A percentile compares a stretch with the other conserved stretches of the same genome.
These are phyloP conservation scores for Tragulus kanchil DNA, from an alignment of 2,113 vertebrate genomes.

Conservation along the genomic window DNA sequence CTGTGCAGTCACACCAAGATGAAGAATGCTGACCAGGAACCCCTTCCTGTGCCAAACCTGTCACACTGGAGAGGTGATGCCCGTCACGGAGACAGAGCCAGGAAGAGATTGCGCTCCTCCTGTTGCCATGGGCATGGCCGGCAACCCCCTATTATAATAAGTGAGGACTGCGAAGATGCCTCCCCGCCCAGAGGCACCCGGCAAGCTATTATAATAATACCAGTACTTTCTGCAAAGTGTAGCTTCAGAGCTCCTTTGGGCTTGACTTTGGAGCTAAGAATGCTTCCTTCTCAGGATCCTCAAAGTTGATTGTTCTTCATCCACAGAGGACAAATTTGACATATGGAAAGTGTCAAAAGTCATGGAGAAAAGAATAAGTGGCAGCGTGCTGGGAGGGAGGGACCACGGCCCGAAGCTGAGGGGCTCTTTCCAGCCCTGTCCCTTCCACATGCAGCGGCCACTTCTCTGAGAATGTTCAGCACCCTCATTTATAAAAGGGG, in stretches of 20 bases:
- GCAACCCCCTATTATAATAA: too few species aligned
- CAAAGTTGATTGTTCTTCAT: neutral
- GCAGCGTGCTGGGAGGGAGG: accelerated
- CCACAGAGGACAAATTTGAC: neutral
- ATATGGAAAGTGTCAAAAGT: neutral
- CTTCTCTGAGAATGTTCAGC: neutral
- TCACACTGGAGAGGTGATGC: neutral
- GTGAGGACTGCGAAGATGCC: neutral
- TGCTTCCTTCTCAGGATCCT: neutral
- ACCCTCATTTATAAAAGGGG: neutral
- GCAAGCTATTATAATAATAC: too few species aligned
- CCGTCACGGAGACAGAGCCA: neutral
- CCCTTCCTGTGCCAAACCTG: neutral
- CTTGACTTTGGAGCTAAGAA: neutral
- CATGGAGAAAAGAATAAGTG: accelerated
- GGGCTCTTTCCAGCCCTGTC: too few species aligned
- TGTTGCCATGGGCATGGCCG: too few species aligned
- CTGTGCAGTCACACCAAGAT: neutral
- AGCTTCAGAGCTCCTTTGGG: neutral
- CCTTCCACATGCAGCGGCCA: neutral
- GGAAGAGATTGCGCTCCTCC: too few species aligned
- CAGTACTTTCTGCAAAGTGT: neutral
- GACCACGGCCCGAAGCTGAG: neutral
- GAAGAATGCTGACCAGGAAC: neutral
- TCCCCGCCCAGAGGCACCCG: neutral